Evolutionary conservation across 2,797 vertebrate species (phyloP).

Genomic region (Enteromius treurensis): DNA sequence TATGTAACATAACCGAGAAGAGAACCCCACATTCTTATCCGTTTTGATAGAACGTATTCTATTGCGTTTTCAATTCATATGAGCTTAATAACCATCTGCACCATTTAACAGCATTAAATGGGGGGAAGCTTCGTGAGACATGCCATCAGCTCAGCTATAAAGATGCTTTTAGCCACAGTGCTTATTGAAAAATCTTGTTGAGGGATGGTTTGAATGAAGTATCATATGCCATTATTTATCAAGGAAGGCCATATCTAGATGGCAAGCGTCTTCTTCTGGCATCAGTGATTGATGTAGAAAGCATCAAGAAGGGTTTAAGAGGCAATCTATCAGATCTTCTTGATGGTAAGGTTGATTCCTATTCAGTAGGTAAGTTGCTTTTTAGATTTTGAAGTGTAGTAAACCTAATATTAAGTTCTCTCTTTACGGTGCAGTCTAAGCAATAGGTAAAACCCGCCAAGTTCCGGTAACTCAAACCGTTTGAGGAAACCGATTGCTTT

Average conservation of each 20-base stretch:
- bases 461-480: too few species aligned
- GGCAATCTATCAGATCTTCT: conserved; percentile 23
- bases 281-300: conserved; percentile 44
- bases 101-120: conserved; percentile 28
- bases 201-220: conserved; percentile 33
- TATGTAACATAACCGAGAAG: conserved; percentile 6
- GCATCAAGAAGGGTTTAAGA: conserved; percentile 33
- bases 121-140: background rate
- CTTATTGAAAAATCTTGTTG: conserved; percentile 38
- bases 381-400: conserved; percentile 5
- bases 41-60: conserved; percentile 1
- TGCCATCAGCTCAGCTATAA: conserved; percentile 40
- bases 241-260: conserved; percentile 29
- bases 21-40: background rate
- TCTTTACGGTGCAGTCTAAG: background rate
- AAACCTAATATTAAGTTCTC: background rate
- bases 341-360: conserved; percentile 27
- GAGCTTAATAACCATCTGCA: conserved; percentile 33
- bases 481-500: too few species aligned
- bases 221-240: conserved; percentile 42
- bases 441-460: background rate
- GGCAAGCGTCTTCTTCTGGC: conserved; percentile 10
- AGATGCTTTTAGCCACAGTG: conserved; percentile 48
- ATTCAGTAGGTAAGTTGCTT: background rate
- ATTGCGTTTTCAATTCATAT: conserved; percentile 13